Conservation (phyloP, 2,113 vertebrate species). For the Arenaria interpres region DNA sequence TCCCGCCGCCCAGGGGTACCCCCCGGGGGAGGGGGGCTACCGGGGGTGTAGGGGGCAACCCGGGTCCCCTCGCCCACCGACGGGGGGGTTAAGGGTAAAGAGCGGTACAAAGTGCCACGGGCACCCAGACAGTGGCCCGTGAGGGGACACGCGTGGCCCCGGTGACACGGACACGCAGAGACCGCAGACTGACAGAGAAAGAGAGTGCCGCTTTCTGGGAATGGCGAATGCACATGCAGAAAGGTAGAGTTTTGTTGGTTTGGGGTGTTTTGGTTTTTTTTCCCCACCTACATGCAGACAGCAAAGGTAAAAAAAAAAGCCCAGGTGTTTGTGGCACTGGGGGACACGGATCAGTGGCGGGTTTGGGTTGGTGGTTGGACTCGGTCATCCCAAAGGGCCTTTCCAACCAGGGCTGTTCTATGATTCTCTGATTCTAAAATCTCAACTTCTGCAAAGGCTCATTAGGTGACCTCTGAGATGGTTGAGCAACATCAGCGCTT, state of each 20-base stretch:
- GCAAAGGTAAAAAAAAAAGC: neutral
- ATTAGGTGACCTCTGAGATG: neutral
- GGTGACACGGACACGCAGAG: rapidly evolving
- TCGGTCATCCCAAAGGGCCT: neutral
- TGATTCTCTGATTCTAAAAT: neutral
- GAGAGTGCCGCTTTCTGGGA: neutral
- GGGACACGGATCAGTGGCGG: neutral
- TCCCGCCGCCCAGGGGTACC: too few species aligned
- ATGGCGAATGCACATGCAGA: rapidly evolving
- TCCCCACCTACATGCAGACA: rapidly evolving
- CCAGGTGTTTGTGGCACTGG: neutral
- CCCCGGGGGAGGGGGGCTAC: too few species aligned
- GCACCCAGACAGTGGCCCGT: neutral
- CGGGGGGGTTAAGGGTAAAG: too few species aligned
- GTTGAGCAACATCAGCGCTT: neutral
- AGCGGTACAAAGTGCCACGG: neutral
- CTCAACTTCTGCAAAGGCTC: neutral
- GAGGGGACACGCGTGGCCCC: rapidly evolving
- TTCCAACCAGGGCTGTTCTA: neutral
- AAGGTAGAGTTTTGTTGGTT: neutral
- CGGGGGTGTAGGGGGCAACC: neutral
- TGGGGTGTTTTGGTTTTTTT: neutral
- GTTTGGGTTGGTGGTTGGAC: neutral
- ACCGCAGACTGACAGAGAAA: rapidly evolving
- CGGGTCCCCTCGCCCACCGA: neutral